Percentiles rank a stretch among this genome's conserved stretches.
These are phyloP conservation scores for Tenodera sinensis DNA, from an alignment of 2,888 invertebrate genomes.

Conservation along the genomic window DNA sequence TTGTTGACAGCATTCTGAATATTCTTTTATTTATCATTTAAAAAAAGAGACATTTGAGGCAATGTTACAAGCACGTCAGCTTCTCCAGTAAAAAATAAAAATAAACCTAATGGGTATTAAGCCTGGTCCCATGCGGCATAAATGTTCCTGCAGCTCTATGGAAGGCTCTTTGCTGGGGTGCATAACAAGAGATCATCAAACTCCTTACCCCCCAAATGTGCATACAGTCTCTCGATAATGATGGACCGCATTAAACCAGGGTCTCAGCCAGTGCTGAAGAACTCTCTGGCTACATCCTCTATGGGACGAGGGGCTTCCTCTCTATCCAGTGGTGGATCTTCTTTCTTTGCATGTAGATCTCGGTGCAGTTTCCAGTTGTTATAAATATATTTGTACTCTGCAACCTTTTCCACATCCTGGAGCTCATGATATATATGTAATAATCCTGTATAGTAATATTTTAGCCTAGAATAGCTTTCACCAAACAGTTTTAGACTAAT, in stretches of 20 bases:
- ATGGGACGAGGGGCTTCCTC: slow-evolving; percentile 44
- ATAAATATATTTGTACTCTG: slow-evolving; percentile 60
- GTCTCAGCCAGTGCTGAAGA: slow-evolving; percentile 8
- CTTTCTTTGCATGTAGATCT: slow-evolving; percentile 45
- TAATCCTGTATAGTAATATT: slow-evolving; percentile 91
- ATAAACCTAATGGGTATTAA: not conserved
- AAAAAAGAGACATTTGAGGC: no score
- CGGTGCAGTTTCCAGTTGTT: slow-evolving; percentile 63
- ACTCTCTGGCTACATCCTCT: slow-evolving; percentile 41
- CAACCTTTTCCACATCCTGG: slow-evolving; percentile 56
- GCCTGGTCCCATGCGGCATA: not conserved
- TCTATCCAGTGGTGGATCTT: slow-evolving; percentile 44
- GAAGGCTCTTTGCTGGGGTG: not conserved
- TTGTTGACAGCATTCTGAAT: not conserved
- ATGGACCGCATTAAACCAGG: not conserved
- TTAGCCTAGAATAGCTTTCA: slow-evolving; percentile 84
- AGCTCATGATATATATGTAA: slow-evolving; percentile 78
- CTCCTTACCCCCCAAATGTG: not conserved
- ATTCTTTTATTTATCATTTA: not conserved
- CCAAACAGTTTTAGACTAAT: slow-evolving; percentile 56
- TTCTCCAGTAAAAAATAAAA: not conserved
- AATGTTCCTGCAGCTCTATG: not conserved
- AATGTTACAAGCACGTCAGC: not conserved
- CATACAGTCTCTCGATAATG: not conserved
- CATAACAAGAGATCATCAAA: not conserved